phyloP scores from a whole-genome alignment of 2,797 vertebrate species.

The Philypnodon macrostomus region DNA sequence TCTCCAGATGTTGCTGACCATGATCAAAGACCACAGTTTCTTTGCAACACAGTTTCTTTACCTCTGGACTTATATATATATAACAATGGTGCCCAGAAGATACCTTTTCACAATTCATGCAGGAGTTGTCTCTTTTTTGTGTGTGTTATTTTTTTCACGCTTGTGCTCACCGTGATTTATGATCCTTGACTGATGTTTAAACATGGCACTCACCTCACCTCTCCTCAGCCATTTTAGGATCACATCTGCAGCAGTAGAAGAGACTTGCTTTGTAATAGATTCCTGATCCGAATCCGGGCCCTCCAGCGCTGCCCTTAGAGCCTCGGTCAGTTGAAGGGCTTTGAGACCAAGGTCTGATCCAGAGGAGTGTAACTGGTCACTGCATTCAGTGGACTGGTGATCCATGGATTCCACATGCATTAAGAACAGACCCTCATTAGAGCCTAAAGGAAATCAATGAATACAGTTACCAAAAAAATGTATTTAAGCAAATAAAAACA shows the following conservation, averaged over 20 bases:
- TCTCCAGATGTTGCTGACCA: slow-evolving; percentile 58
- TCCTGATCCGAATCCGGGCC: slow-evolving; percentile 76
- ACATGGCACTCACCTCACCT: slow-evolving; percentile 74
- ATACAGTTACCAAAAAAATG: neutral
- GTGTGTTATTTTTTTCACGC: neutral
- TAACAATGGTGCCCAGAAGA: slow-evolving; percentile 3
- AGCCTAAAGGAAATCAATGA: slow-evolving; percentile 59
- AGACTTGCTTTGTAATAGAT: slow-evolving; percentile 77
- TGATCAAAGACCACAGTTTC: slow-evolving; percentile 52
- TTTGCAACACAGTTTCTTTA: slow-evolving; percentile 27
- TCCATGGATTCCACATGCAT: slow-evolving; percentile 51
- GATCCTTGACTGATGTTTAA: neutral
- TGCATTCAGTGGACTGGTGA: slow-evolving; percentile 15
- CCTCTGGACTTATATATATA: neutral
- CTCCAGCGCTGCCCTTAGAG: slow-evolving; percentile 80
- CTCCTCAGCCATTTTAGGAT: slow-evolving; percentile 81
- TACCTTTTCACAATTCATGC: neutral
- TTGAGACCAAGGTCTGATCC: slow-evolving; percentile 72
- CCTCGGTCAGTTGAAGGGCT: slow-evolving; percentile 82
- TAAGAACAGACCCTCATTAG: slow-evolving; percentile 66
- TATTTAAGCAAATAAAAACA: too few relatives aligned
- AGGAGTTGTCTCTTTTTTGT: neutral
- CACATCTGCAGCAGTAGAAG: slow-evolving; percentile 73
- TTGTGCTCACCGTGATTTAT: slow-evolving; percentile 10
- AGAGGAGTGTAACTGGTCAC: slow-evolving; percentile 42